A percentile compares a stretch with the other conserved stretches of the same genome.
Conservation (phyloP, 1,140 invertebrate genomes). For the Bradysia coprophila region DNA sequence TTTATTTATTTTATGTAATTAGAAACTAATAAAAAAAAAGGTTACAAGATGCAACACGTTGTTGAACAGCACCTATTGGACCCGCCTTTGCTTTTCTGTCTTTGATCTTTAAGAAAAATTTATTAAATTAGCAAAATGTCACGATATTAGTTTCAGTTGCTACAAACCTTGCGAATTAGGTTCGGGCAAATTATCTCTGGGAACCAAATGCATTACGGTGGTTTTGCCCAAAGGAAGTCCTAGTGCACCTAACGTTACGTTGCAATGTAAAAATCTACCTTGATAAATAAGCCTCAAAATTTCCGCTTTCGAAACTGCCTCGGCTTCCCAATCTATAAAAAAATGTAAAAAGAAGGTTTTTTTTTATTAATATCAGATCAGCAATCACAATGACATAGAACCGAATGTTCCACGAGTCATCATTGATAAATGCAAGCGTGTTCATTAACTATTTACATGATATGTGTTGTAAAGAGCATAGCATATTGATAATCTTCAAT, state of each 20-base stretch:
- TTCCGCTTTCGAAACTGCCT: slow-evolving; percentile 87
- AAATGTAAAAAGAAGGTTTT: background rate
- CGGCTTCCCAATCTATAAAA: slow-evolving; percentile 78
- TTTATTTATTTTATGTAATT: too few relatives aligned
- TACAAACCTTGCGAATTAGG: slow-evolving; percentile 93
- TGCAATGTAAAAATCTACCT: slow-evolving; percentile 96
- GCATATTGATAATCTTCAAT: too few relatives aligned
- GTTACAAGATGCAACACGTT: slow-evolving; percentile 81
- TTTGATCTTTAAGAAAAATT: slow-evolving; percentile 46
- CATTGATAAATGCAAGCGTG: too few relatives aligned
- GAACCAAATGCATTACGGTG: slow-evolving; percentile 98
- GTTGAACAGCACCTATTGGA: slow-evolving; percentile 82
- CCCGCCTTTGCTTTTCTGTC: slow-evolving; percentile 85
- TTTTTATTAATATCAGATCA: too few relatives aligned
- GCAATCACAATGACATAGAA: too few relatives aligned
- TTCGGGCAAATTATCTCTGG: slow-evolving; percentile 95
- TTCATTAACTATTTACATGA: too few relatives aligned
- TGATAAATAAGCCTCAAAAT: slow-evolving; percentile 98
- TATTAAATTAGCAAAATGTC: background rate
- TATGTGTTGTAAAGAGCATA: too few relatives aligned
- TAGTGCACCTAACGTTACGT: slow-evolving; percentile 92
- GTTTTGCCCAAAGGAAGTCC: slow-evolving; percentile 91
- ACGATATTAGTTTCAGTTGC: too few relatives aligned
- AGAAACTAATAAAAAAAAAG: background rate
- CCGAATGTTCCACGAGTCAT: background rate